Base-by-base conservation (phyloP, 2,113 vertebrate species). In the Oreochromis aureus region DNA sequence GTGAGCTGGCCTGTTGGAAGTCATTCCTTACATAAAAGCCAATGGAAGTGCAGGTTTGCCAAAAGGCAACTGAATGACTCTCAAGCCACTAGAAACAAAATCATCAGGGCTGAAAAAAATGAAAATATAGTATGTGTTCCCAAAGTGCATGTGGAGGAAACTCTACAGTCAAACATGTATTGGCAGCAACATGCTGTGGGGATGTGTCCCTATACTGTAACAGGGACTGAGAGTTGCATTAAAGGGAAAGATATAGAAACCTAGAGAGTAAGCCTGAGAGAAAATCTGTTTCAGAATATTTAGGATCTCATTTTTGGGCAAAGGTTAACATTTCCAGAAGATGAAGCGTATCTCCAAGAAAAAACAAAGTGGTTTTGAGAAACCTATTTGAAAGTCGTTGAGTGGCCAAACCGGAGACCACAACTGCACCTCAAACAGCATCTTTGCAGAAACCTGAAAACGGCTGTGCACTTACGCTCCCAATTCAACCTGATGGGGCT, bases 61-160 rank as follows among this genome's bases (percentile, higher is more conserved):
- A 30, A 48, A 48, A 48, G 15, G 2, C 41, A 76, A 48, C 8
- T 48, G 22, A 18, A 46, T 27, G 41, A 48, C 24, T 48, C 66
- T 44, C 66, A 24, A 6, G 22, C 5, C 73, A 53, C 73, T 53
- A 53, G 24, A 79, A 53, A 48, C 1, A 48, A 76, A 48, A 19
- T 44, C 4, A 1, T 11, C 0, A 4, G n/a, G 18, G 18, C 46
- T n/a, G 24, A n/a, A n/a, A 10, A 30, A 34, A 19, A 3, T 1
- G 3, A n/a, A 53, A 46, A 27, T 46, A 27, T 73, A 16, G 8
- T 27, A 16, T 73, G 36, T 2, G 6, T 34, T 48, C 10, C 27
- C 15, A 34, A 46, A 16, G 16, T 6, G 18, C 0, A 36, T 18
- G 4, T 73, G 69, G 8, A 46, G 41, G 41, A 11, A 76, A 73